A percentile compares a stretch with the other conserved stretches of the same genome.
These are phyloP conservation scores for Calephelis virginiensis DNA, from an alignment of 1,140 invertebrate genomes.

Conservation along the genomic window DNA sequence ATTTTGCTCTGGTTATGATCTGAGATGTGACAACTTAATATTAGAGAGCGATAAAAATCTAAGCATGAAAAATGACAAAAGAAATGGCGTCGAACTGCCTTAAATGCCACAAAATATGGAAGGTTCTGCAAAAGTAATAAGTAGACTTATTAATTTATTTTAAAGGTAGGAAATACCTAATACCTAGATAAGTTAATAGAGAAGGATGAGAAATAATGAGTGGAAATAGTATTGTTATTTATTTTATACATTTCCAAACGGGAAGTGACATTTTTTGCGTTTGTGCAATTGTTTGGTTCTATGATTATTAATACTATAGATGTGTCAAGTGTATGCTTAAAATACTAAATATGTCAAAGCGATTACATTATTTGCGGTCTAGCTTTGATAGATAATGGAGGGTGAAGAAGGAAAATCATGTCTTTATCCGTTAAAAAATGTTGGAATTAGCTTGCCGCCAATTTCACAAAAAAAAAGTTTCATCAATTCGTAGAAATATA, in stretches of 20 bases:
- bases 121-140: constrained; percentile 3
- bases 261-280: too few species aligned
- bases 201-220: not conserved
- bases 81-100: not conserved
- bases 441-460: too few species aligned
- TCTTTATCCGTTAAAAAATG: too few species aligned
- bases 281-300: too few species aligned
- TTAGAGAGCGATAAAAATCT: not conserved
- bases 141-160: constrained; percentile 12
- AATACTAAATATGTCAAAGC: too few species aligned
- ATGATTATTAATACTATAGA: too few species aligned
- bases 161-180: constrained; percentile 4
- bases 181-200: not conserved
- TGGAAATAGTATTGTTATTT: constrained; percentile 15
- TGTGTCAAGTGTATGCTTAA: too few species aligned
- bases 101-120: not conserved
- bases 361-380: too few species aligned
- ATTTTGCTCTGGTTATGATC: not conserved
- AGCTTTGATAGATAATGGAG: too few species aligned
- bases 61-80: not conserved
- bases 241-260: constrained; percentile 13
- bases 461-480: too few species aligned
- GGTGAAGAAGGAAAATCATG: too few species aligned
- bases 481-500: too few species aligned
- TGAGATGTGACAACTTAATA: not conserved